Conservation (phyloP, 2,113 vertebrate species). For the Lampris incognitus region DNA sequence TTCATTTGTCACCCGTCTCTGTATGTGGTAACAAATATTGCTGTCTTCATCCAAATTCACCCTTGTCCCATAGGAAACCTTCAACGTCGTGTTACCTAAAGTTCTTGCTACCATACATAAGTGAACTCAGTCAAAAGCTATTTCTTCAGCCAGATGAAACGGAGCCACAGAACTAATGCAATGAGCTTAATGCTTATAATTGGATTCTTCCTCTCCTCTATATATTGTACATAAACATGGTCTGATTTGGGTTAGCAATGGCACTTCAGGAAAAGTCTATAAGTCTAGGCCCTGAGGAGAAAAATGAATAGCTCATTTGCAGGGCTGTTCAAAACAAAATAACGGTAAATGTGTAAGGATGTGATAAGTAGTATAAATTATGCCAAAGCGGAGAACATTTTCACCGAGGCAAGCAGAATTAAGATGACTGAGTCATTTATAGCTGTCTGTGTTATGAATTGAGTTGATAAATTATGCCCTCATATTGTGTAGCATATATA, state of each 20-base stretch:
- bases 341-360: background rate
- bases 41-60: constrained; percentile 19
- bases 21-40: constrained; percentile 17
- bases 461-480: too few relatives aligned
- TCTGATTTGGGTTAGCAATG: background rate
- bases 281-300: background rate
- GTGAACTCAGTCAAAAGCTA: background rate
- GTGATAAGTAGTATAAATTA: constrained; percentile 6
- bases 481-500: too few relatives aligned
- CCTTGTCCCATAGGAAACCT: background rate
- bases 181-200: background rate
- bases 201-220: background rate
- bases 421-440: background rate
- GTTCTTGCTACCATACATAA: background rate
- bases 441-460: background rate
- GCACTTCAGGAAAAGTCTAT: background rate
- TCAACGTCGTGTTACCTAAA: background rate
- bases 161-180: background rate
- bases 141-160: background rate
- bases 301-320: background rate
- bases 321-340: background rate
- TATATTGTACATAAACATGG: background rate
- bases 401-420: constrained; percentile 6
- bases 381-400: background rate
- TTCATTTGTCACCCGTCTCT: background rate